Percentiles rank a stretch among this genome's conserved stretches.
Evolutionary conservation across 2,113 vertebrate species (phyloP).

Genomic region (Rostratula benghalensis): DNA sequence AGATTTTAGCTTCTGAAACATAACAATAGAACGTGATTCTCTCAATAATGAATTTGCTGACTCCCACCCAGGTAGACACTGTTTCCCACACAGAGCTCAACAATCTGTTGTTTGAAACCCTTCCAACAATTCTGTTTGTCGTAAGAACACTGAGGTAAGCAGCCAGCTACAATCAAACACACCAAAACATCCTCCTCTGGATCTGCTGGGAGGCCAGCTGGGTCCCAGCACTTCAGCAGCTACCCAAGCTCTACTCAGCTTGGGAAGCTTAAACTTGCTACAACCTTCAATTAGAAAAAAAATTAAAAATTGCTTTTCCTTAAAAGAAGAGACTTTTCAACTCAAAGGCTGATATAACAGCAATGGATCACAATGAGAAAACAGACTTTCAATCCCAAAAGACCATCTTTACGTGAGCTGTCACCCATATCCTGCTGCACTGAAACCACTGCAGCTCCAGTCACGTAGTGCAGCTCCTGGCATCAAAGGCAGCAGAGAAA

Average conservation of each 20-base stretch:
- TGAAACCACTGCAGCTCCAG: background rate
- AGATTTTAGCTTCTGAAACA: background rate
- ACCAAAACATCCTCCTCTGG: background rate
- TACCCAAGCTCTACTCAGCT: background rate
- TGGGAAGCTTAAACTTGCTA: background rate
- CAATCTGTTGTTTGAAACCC: background rate
- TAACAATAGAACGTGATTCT: background rate
- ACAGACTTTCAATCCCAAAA: background rate
- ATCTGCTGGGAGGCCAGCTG: background rate
- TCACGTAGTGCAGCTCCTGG: fast-evolving
- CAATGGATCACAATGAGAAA: background rate
- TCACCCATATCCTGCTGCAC: background rate
- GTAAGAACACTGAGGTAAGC: background rate
- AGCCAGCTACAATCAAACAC: background rate
- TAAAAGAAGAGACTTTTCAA: background rate
- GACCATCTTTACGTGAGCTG: background rate
- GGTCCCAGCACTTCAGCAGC: background rate
- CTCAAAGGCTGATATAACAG: background rate
- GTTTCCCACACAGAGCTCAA: background rate
- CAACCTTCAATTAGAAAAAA: background rate
- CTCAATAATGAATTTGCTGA: background rate
- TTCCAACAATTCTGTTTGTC: background rate
- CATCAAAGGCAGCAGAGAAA: background rate
- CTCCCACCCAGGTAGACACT: background rate
- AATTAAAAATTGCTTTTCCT: fast-evolving